Conservation (phyloP, 2,797 vertebrate genomes). For the Acanthurus tractus region DNA sequence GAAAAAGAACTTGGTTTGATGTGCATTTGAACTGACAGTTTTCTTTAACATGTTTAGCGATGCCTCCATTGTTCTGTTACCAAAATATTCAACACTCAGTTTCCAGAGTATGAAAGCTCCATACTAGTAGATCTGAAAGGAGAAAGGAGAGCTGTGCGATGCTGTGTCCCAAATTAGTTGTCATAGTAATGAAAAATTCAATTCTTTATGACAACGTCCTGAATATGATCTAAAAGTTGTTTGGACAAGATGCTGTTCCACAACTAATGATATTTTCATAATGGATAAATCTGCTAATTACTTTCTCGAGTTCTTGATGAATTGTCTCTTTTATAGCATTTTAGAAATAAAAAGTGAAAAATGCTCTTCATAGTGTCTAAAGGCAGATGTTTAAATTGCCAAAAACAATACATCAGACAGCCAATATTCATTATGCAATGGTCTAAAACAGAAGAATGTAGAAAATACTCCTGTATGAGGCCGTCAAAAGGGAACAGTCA, state of each 20-base stretch:
- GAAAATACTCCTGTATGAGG: background rate
- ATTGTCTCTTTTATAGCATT: background rate
- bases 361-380: background rate
- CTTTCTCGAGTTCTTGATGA: background rate
- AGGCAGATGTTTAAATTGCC: background rate
- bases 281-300: background rate
- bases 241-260: background rate
- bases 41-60: background rate
- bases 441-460: background rate
- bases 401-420: background rate
- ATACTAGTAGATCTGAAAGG: background rate
- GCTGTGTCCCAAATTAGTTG: slow-evolving; percentile 18
- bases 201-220: background rate
- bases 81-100: slow-evolving; percentile 11
- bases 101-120: slow-evolving; percentile 2
- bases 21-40: slow-evolving; percentile 7
- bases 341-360: background rate
- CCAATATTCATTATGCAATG: background rate
- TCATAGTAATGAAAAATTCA: slow-evolving; percentile 16
- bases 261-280: background rate
- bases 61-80: background rate
- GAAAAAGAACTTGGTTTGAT: background rate
- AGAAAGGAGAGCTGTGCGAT: slow-evolving; percentile 19
- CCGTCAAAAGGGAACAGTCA: no score
- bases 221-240: slow-evolving; percentile 2